phyloP scores from a whole-genome alignment of 2,113 vertebrate species.

The Nesoenas mayeri region DNA sequence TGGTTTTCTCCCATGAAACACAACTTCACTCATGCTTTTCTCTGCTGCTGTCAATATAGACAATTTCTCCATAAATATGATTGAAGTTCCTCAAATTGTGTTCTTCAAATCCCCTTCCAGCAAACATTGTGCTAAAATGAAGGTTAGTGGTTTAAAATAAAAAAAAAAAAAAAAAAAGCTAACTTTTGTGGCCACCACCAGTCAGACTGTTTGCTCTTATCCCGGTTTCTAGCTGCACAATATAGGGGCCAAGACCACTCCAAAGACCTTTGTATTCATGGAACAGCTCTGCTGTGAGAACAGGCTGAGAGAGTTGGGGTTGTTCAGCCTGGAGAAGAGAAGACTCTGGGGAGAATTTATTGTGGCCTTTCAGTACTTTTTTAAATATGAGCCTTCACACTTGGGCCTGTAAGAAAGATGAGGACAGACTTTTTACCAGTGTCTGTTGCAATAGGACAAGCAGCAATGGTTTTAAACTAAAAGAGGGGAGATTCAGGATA shows the following conservation, averaged over 20 bases:
- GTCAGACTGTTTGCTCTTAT: background rate
- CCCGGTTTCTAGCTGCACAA: background rate
- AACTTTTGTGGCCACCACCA: background rate
- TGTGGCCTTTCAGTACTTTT: too few relatives aligned
- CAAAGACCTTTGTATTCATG: rapidly evolving
- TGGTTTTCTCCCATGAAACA: background rate
- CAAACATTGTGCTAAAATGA: background rate
- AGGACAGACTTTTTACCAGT: too few relatives aligned
- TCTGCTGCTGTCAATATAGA: background rate
- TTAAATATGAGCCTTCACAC: too few relatives aligned
- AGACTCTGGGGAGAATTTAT: too few relatives aligned
- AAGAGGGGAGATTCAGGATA: too few relatives aligned
- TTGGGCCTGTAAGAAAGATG: too few relatives aligned
- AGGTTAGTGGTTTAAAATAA: background rate
- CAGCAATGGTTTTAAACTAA: too few relatives aligned
- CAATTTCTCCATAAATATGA: background rate
- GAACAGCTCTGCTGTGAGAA: too few relatives aligned
- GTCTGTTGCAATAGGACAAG: too few relatives aligned
- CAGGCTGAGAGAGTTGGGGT: too few relatives aligned
- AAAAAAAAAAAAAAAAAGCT: background rate
- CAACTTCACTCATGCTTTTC: background rate
- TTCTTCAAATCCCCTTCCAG: background rate
- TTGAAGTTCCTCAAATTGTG: background rate
- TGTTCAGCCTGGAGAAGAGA: too few relatives aligned
- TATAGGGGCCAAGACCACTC: background rate